A percentile compares a stretch with the other conserved stretches of the same genome.
phyloP scores from a whole-genome alignment of 2,888 invertebrate genomes.

The Augochlorella aurata region DNA sequence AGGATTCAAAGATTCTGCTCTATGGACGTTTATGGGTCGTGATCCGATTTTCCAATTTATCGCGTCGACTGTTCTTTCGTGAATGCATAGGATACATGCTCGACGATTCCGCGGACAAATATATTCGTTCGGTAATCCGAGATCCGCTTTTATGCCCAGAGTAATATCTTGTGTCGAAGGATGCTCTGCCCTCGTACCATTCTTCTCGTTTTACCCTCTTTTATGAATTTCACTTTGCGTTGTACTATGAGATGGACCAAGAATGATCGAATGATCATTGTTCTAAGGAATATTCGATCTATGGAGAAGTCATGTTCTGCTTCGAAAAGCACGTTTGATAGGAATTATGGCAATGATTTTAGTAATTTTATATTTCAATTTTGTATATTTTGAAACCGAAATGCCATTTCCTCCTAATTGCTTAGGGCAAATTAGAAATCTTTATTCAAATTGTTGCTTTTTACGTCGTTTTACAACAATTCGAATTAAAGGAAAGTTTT shows the following conservation, averaged over 20 bases:
- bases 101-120: slow-evolving; percentile 9
- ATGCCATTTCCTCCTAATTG: no score
- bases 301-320: not conserved
- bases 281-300: not conserved
- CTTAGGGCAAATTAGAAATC: no score
- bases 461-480: no score
- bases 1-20: not conserved
- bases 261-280: not conserved
- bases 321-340: no score
- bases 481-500: no score
- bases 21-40: slow-evolving; percentile 21
- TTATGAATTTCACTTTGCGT: not conserved
- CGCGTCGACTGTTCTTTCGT: slow-evolving; percentile 12
- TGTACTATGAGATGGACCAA: not conserved
- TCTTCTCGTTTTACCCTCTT: not conserved
- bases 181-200: not conserved
- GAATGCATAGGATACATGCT: slow-evolving; percentile 19
- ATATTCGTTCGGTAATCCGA: slow-evolving; percentile 22
- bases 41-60: slow-evolving; percentile 37
- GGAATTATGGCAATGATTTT: no score
- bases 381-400: no score
- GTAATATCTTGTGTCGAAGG: slow-evolving; percentile 12
- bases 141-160: slow-evolving; percentile 13
- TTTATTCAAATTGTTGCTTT: no score
- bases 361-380: no score